Conservation (phyloP, 1,140 invertebrate species). For the Cataglyphis hispanica region DNA sequence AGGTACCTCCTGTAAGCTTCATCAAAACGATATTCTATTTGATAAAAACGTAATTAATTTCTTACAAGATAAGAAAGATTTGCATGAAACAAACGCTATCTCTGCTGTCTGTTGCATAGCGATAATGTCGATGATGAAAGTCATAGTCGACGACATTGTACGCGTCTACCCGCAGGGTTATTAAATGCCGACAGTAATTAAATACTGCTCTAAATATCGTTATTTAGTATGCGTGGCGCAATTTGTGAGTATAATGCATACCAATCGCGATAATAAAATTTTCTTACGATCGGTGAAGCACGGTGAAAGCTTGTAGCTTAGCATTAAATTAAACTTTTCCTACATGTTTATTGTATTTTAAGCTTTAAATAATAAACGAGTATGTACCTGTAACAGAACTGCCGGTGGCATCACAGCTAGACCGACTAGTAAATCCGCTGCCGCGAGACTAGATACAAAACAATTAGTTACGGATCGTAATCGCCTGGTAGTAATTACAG, state of each 20-base stretch:
- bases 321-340: not conserved
- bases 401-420: conserved; percentile 98
- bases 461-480: conserved; percentile 97
- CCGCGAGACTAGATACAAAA: conserved; percentile 96
- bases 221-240: not conserved
- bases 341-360: conserved; percentile 17
- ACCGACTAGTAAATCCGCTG: conserved; percentile 96
- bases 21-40: conserved; percentile 44
- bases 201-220: not conserved
- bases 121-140: not conserved
- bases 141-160: not conserved
- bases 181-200: conserved; percentile 23
- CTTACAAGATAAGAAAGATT: not conserved
- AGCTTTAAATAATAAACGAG: not conserved
- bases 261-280: conserved; percentile 5
- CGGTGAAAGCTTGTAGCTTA: not conserved
- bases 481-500: conserved; percentile 96
- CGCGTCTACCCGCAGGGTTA: not conserved
- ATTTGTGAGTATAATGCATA: not conserved
- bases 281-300: not conserved
- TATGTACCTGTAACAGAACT: conserved; percentile 88
- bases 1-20: conserved; percentile 88
- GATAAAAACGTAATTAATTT: conserved; percentile 34
- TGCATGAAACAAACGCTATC: conserved; percentile 39
- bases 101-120: conserved; percentile 60